phyloP scores from a whole-genome alignment of 2,888 invertebrate species.

The Brachyopa scutellaris region DNA sequence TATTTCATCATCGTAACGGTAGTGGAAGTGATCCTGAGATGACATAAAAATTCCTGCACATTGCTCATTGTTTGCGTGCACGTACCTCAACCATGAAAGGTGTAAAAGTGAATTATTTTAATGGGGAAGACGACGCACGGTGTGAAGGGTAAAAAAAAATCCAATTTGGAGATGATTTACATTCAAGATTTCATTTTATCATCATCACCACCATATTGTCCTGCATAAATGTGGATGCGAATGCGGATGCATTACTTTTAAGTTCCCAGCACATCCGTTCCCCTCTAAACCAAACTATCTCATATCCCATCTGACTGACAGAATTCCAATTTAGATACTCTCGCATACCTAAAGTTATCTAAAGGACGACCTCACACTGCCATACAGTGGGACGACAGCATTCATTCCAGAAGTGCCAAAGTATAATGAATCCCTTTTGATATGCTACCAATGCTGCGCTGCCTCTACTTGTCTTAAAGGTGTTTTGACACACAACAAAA shows the following conservation, averaged over 20 bases:
- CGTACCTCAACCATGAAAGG: constrained; percentile 16
- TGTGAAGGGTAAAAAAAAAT: constrained; percentile 50
- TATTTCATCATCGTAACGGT: constrained; percentile 18
- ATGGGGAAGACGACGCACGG: constrained; percentile 51
- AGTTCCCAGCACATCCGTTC: too few species aligned
- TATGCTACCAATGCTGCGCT: neutral
- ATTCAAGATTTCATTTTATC: constrained; percentile 35
- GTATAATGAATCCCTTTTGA: constrained; percentile 70
- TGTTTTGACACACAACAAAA: constrained; percentile 67
- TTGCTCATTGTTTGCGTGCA: too few species aligned
- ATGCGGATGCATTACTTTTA: too few species aligned
- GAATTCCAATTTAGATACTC: constrained; percentile 15
- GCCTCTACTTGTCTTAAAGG: constrained; percentile 59
- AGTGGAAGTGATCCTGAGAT: neutral
- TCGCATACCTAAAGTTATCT: too few species aligned
- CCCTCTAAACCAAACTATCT: too few species aligned
- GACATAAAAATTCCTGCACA: too few species aligned
- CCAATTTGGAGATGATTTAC: constrained; percentile 62
- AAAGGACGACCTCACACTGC: too few species aligned
- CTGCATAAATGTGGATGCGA: too few species aligned
- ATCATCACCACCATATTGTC: neutral
- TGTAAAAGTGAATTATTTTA: constrained; percentile 67
- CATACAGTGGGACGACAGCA: too few species aligned
- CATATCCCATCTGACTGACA: constrained; percentile 10
- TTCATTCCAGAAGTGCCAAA: constrained; percentile 63